These are phyloP conservation scores for Thysanoteuthis rhombus DNA, from an alignment of 2,888 invertebrate species.

Conservation along the genomic window DNA sequence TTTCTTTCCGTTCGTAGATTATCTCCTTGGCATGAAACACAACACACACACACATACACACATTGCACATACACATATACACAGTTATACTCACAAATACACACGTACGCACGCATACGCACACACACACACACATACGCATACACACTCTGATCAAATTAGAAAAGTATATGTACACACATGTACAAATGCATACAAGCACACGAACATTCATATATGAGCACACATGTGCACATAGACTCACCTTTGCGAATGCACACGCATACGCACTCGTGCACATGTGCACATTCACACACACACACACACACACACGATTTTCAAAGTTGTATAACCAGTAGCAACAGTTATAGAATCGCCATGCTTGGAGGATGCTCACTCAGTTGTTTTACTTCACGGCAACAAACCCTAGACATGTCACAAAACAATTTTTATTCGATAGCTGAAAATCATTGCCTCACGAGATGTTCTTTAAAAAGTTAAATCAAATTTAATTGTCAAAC, in stretches of 20 bases:
- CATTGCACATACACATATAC: too few species aligned
- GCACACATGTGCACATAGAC: too few species aligned
- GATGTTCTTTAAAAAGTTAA: too few species aligned
- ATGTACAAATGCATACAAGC: neutral
- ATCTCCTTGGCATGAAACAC: neutral
- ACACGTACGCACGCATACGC: neutral
- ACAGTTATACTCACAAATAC: neutral
- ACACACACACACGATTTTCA: neutral
- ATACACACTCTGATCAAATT: neutral
- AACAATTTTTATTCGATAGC: too few species aligned
- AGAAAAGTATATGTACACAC: neutral
- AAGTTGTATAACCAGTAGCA: too few species aligned
- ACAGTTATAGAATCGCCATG: too few species aligned
- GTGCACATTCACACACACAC: neutral
- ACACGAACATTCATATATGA: neutral
- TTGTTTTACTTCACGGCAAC: too few species aligned
- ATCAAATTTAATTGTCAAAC: too few species aligned
- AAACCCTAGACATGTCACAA: too few species aligned
- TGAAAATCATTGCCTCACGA: too few species aligned
- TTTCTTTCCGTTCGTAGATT: neutral
- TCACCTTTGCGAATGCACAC: neutral
- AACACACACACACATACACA: neutral
- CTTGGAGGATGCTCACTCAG: too few species aligned
- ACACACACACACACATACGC: neutral
- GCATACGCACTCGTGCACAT: too few species aligned